Base-by-base conservation (phyloP, 2,888 invertebrate genomes). In the Nephrotoma guestfalica region DNA sequence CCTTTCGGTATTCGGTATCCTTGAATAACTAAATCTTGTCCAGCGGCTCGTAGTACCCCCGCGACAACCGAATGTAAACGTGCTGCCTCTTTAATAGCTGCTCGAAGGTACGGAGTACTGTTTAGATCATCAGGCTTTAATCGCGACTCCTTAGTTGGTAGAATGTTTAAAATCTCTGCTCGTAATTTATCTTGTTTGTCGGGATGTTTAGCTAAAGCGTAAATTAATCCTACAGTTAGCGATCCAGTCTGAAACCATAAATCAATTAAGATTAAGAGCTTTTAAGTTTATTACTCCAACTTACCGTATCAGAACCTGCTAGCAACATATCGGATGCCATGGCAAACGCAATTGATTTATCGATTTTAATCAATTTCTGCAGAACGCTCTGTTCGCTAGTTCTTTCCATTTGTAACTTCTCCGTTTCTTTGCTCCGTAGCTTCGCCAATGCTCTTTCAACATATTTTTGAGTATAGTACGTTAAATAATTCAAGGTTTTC, bases 281-380 rank as follows among this genome's bases (percentile, higher is more conserved):
- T 2, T 40, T 6, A 4, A 85, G 9, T 91, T 92, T 71, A 71
- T 30, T 11, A 2, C 6, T 9, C 0, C 4, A 30, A 30, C 71
- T 30, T 91, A 96, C 95, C 86, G 95, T 95, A 89, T 96, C 96
- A 71, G 95, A 93, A 87, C 95, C 95, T 84, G 95, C 95, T 86
- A 93, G 91, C 42, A 96, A 89, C 94, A 95, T 94, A 89, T 96
- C 96, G 88, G 94, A 92, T 0, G 94, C 94, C 94, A 95, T 95
- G 88, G 94, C 92, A 42, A 93, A 89, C 0, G 95, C 95, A 11
- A 94, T 92, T 89, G 92, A 92, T 87, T 93, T 93, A 89, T 95
- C 94, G 30, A 94, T 92, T 7, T 92, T 92, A n/a, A 94, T 90
- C 41, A 96, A 89, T 88, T 93, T 94, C 89, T 95, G 94, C 87